phyloP scores from a whole-genome alignment of 2,113 vertebrate species.

The Plecotus auritus region DNA sequence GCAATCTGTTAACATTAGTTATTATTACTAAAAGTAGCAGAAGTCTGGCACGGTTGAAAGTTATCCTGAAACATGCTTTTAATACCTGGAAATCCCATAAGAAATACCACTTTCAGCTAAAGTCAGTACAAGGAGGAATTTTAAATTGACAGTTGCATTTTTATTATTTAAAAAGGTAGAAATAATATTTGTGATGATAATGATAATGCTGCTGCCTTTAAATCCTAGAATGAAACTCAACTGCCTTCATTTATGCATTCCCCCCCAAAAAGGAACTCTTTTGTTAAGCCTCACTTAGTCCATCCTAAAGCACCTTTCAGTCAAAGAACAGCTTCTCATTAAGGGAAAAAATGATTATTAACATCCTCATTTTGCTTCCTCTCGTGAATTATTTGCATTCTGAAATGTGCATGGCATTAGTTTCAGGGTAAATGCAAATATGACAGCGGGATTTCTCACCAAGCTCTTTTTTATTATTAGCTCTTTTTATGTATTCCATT shows the following conservation, averaged over 20 bases:
- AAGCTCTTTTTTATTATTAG: constrained; percentile 86
- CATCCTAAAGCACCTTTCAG: constrained; percentile 81
- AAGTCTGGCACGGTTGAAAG: not conserved
- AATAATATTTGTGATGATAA: constrained; percentile 76
- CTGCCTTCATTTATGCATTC: constrained; percentile 72
- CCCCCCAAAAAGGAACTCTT: constrained; percentile 61
- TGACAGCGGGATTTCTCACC: constrained; percentile 85
- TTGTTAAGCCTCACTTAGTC: constrained; percentile 81
- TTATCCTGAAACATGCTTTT: constrained; percentile 3
- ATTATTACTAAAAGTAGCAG: not conserved
- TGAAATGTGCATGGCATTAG: constrained; percentile 84
- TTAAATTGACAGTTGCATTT: constrained; percentile 72
- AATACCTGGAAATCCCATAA: constrained; percentile 33
- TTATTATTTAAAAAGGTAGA: constrained; percentile 78
- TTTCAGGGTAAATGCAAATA: constrained; percentile 89
- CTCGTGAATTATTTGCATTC: constrained; percentile 88
- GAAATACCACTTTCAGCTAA: constrained; percentile 67
- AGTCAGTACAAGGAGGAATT: constrained; percentile 68
- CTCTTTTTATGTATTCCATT: constrained; percentile 83
- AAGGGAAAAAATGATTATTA: constrained; percentile 86
- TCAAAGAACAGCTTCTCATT: constrained; percentile 85
- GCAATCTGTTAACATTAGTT: not conserved
- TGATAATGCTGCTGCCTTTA: constrained; percentile 75
- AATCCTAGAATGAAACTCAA: constrained; percentile 73
- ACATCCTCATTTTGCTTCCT: constrained; percentile 85